These are phyloP conservation scores for Scaptomyza graminum DNA, from an alignment of 1,140 invertebrate species.

Conservation along the genomic window DNA sequence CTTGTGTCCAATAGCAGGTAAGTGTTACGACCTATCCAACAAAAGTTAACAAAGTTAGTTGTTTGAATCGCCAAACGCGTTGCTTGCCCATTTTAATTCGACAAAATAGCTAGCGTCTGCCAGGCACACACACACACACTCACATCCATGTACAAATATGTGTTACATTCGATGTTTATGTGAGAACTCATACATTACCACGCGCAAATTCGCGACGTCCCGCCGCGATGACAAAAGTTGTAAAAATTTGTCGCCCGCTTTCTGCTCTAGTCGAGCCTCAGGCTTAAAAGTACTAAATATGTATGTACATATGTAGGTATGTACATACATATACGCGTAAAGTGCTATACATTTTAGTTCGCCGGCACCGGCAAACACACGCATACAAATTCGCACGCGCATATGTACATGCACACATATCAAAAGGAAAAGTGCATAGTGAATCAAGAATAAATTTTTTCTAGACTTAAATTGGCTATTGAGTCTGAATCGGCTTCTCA, in stretches of 20 bases:
- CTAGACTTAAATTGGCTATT: too few relatives aligned
- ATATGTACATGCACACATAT: not conserved
- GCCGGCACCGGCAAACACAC: conserved; percentile 15
- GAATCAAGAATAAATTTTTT: not conserved
- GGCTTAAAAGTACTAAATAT: not conserved
- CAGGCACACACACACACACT: conserved; percentile 11
- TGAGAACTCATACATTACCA: conserved; percentile 15
- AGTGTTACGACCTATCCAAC: not conserved
- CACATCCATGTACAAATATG: conserved; percentile 6
- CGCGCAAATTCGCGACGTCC: conserved; percentile 30
- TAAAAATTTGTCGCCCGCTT: not conserved
- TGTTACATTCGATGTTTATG: conserved; percentile 9
- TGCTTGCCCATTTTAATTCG: not conserved
- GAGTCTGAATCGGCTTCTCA: too few relatives aligned
- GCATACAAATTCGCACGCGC: not conserved
- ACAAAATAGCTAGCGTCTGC: conserved; percentile 20
- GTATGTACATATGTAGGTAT: too few relatives aligned
- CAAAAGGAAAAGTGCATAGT: not conserved
- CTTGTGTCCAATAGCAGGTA: conserved; percentile 31
- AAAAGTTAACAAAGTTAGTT: too few relatives aligned
- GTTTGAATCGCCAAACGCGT: too few relatives aligned
- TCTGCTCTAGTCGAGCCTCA: not conserved
- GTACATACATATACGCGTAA: not conserved
- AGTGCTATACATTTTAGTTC: not conserved
- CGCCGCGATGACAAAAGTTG: conserved; percentile 1